Base-by-base conservation (phyloP, 2,888 invertebrate genomes). In the Apantesis nais region DNA sequence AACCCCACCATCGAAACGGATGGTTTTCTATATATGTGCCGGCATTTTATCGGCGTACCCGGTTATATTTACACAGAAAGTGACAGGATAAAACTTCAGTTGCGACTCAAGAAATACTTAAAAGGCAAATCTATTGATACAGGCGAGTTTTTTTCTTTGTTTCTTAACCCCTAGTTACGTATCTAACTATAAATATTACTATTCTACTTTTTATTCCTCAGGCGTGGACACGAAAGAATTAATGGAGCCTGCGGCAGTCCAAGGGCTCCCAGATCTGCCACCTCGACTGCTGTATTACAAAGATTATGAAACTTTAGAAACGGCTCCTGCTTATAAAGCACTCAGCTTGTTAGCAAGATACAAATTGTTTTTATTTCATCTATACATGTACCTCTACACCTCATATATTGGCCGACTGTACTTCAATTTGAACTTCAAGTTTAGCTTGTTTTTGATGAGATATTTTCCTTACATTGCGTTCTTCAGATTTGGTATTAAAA, bases 401-500 rank as follows among this genome's bases (percentile, higher is more conserved):
- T 95, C 93, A 22, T 87, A 80, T 71, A 82, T 96, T 67, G 96
- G 97, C 29, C 95, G 97, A 16, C 88, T 95, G 62, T 96, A 96
- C 80, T 95, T 97, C 67, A 97, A 97, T 85, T 85, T 91, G 37
- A 92, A 96, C 66, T 96, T 96, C 85, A 92, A 93, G 82, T 83
- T 96, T 2, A 93, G 96, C 31, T 85, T 97, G 29, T 95, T 96
- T 76, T 85, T 97, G 0, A 96, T 97, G 88, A 96, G 96, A 78
- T 95, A 96, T 68, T 96, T 96, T 82, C 98, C 98, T 0, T 96
- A 96, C 78, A 81, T 97, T 62, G 97, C 97, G 0, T 96, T 97
- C 88, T 95, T 95, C 82, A 94, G 92, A 58, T 97, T 96, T 84
- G 97, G 97, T 9, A 85, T 95, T 7, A 94, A 93, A 74, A 88